Percentiles rank a stretch among this genome's conserved stretches.
These are phyloP conservation scores for Otolemur garnettii DNA, from an alignment of 2,113 vertebrate species.

Conservation along the genomic window DNA sequence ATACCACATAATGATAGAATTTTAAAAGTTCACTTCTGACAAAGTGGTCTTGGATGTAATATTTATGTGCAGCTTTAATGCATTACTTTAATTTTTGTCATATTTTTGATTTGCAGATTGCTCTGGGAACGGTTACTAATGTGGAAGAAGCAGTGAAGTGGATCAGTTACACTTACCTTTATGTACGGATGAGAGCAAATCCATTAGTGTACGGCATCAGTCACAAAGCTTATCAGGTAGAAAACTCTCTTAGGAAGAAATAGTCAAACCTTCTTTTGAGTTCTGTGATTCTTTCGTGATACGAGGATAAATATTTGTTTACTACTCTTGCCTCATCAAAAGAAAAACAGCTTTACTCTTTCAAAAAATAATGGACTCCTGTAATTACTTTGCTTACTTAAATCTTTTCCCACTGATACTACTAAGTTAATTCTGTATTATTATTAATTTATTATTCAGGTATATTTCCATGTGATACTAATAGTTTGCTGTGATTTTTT, in stretches of 20 bases:
- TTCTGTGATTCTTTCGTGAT: constrained; percentile 87
- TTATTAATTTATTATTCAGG: neutral
- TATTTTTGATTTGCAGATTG: constrained; percentile 90
- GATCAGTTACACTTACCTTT: constrained; percentile 99
- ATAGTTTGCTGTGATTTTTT: constrained; percentile 34
- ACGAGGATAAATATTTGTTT: constrained; percentile 90
- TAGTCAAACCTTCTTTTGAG: constrained; percentile 77
- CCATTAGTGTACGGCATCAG: constrained; percentile 98
- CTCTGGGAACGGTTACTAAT: constrained; percentile 97
- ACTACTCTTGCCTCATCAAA: constrained; percentile 80
- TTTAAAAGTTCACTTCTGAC: constrained; percentile 58
- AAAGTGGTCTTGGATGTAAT: constrained; percentile 59
- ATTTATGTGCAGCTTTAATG: constrained; percentile 67
- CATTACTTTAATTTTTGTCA: constrained; percentile 81
- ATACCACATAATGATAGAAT: neutral
- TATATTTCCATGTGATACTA: constrained; percentile 5
- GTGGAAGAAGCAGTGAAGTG: constrained; percentile 99
- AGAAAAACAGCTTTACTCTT: constrained; percentile 78
- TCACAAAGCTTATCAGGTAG: constrained; percentile 97
- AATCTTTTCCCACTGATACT: constrained; percentile 43
- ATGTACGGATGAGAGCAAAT: constrained; percentile 99
- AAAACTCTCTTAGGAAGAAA: constrained; percentile 83
- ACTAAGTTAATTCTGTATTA: neutral
- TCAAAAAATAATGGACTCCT: constrained; percentile 69
- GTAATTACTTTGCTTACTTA: constrained; percentile 54